Evolutionary conservation across 53 echinoderm and acorn worm genomes (phyloP).

Genomic region (Actinopyga echinites): DNA sequence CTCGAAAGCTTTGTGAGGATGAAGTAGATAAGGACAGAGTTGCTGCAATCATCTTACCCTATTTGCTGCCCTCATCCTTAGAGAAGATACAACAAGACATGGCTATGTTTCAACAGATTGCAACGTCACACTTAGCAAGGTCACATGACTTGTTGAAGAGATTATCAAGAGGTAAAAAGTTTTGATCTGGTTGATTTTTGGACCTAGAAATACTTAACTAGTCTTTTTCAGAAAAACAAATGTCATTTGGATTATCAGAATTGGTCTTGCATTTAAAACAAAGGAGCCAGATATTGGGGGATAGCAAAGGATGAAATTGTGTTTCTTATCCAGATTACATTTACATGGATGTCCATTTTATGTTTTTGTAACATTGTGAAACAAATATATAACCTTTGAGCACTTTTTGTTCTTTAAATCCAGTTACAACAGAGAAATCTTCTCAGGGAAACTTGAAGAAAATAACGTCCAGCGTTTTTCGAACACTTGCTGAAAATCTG

Average conservation of each 20-base stretch:
- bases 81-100: slow-evolving; percentile 36
- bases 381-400: too few species aligned
- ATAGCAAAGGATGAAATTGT: too few species aligned
- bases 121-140: slow-evolving; percentile 36
- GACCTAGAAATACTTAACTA: too few species aligned
- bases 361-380: too few species aligned
- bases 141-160: slow-evolving; percentile 45
- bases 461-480: neutral
- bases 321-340: too few species aligned
- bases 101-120: slow-evolving; percentile 43
- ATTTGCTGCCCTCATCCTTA: slow-evolving; percentile 53
- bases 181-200: too few species aligned
- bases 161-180: slow-evolving; percentile 38
- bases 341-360: too few species aligned
- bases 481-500: neutral
- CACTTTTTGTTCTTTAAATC: neutral
- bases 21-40: neutral
- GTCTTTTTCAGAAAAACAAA: too few species aligned
- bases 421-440: neutral
- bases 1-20: neutral
- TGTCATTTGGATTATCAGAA: too few species aligned
- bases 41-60: slow-evolving; percentile 56
- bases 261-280: too few species aligned
- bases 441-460: neutral
- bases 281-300: too few species aligned